Evolutionary conservation across 1,140 invertebrate species (phyloP).

Genomic region (Popillia japonica): DNA sequence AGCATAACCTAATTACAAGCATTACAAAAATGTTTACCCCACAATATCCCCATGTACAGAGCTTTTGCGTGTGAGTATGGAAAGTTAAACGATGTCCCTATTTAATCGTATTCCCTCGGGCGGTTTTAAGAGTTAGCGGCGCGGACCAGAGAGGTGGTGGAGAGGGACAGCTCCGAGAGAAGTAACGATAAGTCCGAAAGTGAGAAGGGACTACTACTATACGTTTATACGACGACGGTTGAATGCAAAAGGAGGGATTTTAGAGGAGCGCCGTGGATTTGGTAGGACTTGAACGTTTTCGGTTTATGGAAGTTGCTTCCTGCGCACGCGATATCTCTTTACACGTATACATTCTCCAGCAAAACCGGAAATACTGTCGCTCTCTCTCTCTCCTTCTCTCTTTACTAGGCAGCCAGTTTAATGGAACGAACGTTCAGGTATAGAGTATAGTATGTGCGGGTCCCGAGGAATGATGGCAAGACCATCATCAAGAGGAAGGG

Average conservation of each 20-base stretch:
- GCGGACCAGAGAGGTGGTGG: not conserved
- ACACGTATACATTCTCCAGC: not conserved
- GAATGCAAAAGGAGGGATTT: constrained; percentile 51
- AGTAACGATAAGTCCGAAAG: constrained; percentile 40
- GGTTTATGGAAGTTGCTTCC: constrained; percentile 45
- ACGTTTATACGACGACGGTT: constrained; percentile 45
- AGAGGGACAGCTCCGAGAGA: not conserved
- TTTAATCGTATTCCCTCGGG: constrained; percentile 37
- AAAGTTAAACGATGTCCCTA: constrained; percentile 34
- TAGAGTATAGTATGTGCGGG: constrained; percentile 11
- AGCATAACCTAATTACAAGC: no score
- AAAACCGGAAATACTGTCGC: constrained; percentile 35
- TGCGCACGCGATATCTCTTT: constrained; percentile 41
- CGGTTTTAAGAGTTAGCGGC: constrained; percentile 26
- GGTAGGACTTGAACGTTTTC: constrained; percentile 45
- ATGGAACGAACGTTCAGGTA: constrained; percentile 38
- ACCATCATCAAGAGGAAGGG: not conserved
- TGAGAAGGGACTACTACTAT: constrained; percentile 36
- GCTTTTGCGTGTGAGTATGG: constrained; percentile 1
- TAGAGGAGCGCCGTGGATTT: constrained; percentile 44
- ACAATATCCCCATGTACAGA: not conserved
- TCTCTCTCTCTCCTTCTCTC: constrained; percentile 35
- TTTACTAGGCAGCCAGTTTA: not conserved
- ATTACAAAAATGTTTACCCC: not conserved
- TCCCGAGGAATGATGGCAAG: not conserved